These are phyloP conservation scores for Molorchus minor DNA, from an alignment of 2,888 invertebrate genomes.

Conservation along the genomic window DNA sequence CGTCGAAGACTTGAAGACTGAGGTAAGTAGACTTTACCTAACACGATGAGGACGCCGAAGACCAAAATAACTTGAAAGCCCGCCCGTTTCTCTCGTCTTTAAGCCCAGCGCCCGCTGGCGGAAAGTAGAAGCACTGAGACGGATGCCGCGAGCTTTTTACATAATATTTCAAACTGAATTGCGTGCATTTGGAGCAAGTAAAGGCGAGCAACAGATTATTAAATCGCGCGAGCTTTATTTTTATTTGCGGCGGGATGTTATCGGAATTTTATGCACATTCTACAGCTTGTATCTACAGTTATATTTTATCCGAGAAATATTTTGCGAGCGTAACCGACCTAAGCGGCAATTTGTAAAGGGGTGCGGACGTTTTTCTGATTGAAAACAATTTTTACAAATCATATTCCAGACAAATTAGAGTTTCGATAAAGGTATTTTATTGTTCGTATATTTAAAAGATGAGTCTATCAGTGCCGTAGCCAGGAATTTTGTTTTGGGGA, in stretches of 20 bases:
- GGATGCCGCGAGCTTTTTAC: slow-evolving; percentile 6
- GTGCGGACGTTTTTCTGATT: no score
- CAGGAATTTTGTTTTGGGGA: no score
- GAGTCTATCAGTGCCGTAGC: no score
- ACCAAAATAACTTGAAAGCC: slow-evolving; percentile 52
- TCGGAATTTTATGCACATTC: slow-evolving; percentile 29
- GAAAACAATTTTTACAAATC: no score
- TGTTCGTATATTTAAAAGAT: no score
- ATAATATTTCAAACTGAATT: slow-evolving; percentile 5
- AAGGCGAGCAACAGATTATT: slow-evolving; percentile 27
- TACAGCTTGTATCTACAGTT: slow-evolving; percentile 21
- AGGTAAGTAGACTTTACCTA: slow-evolving; percentile 48
- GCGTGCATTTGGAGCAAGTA: neutral
- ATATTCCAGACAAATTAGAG: no score
- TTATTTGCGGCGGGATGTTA: slow-evolving; percentile 27
- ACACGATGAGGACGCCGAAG: slow-evolving; percentile 40
- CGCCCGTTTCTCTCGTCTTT: slow-evolving; percentile 37
- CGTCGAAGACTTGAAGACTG: slow-evolving; percentile 54
- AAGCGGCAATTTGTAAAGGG: no score
- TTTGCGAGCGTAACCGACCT: neutral
- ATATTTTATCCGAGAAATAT: neutral
- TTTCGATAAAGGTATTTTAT: no score
- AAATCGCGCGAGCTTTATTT: slow-evolving; percentile 27
- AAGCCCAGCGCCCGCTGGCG: slow-evolving; percentile 11
- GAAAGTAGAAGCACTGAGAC: slow-evolving; percentile 1